Percentiles rank a stretch among this genome's conserved stretches.
phyloP scores from a whole-genome alignment of 2,888 invertebrate species.

The Clusia tigrina region DNA sequence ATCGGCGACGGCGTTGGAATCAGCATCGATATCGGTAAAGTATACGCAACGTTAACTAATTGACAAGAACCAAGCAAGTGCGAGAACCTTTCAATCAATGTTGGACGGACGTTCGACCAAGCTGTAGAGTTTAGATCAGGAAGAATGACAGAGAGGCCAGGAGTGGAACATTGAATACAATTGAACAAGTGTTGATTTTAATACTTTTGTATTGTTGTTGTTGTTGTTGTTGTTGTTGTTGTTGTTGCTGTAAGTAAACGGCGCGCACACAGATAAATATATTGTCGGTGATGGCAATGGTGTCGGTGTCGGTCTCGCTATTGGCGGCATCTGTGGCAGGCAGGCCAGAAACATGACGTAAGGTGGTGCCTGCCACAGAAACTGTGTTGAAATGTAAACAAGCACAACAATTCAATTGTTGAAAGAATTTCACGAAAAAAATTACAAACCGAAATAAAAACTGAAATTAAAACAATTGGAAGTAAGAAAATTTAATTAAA shows the following conservation, averaged over 20 bases:
- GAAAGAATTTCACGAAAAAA: no score
- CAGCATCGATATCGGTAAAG: neutral
- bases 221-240: no score
- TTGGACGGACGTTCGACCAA: neutral
- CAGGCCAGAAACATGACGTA: constrained; percentile 11
- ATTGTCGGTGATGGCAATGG: neutral
- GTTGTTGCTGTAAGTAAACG: neutral
- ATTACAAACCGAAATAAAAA: neutral
- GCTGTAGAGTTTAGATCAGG: no score
- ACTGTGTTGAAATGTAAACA: constrained; percentile 17
- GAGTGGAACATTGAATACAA: neutral
- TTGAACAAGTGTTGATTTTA: constrained; percentile 14
- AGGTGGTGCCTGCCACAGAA: constrained; percentile 1
- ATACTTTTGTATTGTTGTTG: no score
- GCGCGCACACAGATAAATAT: neutral
- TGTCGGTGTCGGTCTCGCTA: neutral
- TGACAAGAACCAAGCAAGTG: constrained; percentile 21
- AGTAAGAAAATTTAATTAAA: constrained; percentile 12
- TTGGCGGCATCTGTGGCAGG: neutral
- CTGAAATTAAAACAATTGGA: neutral
- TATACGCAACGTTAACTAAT: constrained; percentile 13
- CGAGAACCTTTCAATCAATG: constrained; percentile 28
- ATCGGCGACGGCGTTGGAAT: neutral
- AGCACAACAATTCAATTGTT: constrained; percentile 7
- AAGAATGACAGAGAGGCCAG: no score